Evolutionary conservation across 2,888 invertebrate genomes (phyloP), one percentile per base, ranked within the genome.

Genomic region (Agrilus cyanescens): DNA sequence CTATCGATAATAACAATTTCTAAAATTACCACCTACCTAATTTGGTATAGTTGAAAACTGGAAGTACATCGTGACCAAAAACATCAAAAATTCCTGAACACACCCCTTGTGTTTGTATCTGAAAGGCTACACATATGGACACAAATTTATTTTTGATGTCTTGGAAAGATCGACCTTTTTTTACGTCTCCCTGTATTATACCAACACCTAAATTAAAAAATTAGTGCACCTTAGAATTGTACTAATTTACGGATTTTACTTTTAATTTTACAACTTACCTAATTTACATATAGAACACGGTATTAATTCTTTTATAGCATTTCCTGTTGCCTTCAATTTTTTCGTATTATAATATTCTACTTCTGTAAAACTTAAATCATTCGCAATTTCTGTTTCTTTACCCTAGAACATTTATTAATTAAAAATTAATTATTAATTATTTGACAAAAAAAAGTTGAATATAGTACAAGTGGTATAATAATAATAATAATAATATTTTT

Each of bases 1-100:
- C n/a, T n/a, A n/a, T n/a, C n/a, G n/a, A n/a, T n/a, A n/a, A n/a
- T n/a, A n/a, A n/a, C n/a, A n/a, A n/a, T n/a, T n/a, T n/a, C n/a
- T n/a, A 25, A 25, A 25, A 25, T 10, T 10, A 25, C 10, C n/a
- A 45, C 45, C 45, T 53, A 59, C 59, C 55, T 33, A 60, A 48
- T 46, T 53, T 40, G 13, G 53, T 52, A 20, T 49, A 46, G 37
- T 59, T 56, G 20, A 64, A 53, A 12, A 59, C 63, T 20, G 64
- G 60, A 30, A 65, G 47, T 2, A 64, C 50, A 60, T 78, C 80
- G 63, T 83, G 84, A 59, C 82, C 84, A 65, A 85, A 88, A 1
- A 86, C 69, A 54, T 83, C 74, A 1, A 86, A 86, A 43, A 93
- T 81, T 35, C 93, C 90, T 55, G 82, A 79, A 59, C 94, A 94